Conservation (phyloP, 2,113 vertebrate species). For the Fukomys damarensis region DNA sequence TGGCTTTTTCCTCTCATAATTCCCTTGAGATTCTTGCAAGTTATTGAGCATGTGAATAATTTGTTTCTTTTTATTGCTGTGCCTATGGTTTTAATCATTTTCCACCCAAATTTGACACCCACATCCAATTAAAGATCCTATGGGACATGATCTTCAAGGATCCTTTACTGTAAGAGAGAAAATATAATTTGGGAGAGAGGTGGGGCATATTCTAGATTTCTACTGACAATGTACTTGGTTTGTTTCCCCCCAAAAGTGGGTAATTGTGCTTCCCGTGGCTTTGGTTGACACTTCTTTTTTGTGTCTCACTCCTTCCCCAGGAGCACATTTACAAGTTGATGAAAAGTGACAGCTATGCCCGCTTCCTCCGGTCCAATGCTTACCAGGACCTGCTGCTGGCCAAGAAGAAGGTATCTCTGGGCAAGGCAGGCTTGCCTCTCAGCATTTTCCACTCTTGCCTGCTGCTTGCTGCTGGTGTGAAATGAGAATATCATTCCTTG, state of each 20-base stretch:
- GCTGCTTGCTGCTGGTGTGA: constrained; percentile 88
- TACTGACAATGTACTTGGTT: neutral
- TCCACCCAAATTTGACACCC: neutral
- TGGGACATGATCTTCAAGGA: neutral
- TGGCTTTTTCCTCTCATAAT: neutral
- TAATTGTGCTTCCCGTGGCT: constrained; percentile 52
- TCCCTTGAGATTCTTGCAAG: neutral
- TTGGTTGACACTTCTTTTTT: constrained; percentile 75
- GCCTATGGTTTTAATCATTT: neutral
- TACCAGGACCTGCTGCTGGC: constrained; percentile 97
- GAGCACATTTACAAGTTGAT: constrained; percentile 99
- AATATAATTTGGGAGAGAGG: neutral
- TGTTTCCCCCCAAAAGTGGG: neutral
- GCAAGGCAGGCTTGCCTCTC: constrained; percentile 85
- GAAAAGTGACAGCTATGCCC: constrained; percentile 99
- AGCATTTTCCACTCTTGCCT: constrained; percentile 85
- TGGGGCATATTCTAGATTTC: neutral
- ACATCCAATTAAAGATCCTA: neutral
- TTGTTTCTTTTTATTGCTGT: neutral
- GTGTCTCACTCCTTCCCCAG: constrained; percentile 83
- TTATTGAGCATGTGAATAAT: neutral
- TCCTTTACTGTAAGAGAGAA: neutral
- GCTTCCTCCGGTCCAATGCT: constrained; percentile 95
- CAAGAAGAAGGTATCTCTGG: constrained; percentile 95
- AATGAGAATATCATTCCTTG: constrained; percentile 80